Base-by-base conservation (phyloP, 2,888 invertebrate species). In the Acanthosepion lycidas region DNA sequence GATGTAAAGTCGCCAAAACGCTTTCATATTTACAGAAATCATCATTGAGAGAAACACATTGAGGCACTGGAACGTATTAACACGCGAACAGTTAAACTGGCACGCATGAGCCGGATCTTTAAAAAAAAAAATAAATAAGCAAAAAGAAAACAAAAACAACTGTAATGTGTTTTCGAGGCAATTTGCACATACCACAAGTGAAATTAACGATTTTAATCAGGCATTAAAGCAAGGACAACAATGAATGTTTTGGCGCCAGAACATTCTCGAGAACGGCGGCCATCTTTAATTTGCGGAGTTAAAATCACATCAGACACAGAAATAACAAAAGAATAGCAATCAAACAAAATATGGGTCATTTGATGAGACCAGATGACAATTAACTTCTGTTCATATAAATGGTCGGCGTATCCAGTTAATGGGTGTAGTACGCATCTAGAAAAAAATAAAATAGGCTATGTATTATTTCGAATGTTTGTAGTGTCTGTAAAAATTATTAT, bases 161-260 rank as follows among this genome's bases (percentile, higher is more conserved):
- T 33, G 78, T 78, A 28, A 78, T 78, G 5, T 78, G 78, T 78
- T 78, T n/a, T 78, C 78, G n/a, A 33, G 33, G 78, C 78, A 78
- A 78, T 78, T 78, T 78, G n/a, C 78, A n/a, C 78, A 78, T 78
- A 78, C 78, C 78, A n/a, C 12, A 78, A 33, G 12, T 15, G 78
- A n/a, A 78, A 78, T 78, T 78, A 78, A 33, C 78, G 78, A 78
- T 78, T 78, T 78, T 78, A 78, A 78, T 78, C 78, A 78, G 78
- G 12, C 78, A 78, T 78, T 78, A 15, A n/a, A n/a, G 78, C 78
- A 78, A 78, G 78, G n/a, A n/a, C n/a, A 78, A 78, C 78, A 78
- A 78, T 78, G n/a, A 78, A 78, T 78, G 78, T n/a, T 78, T 78
- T n/a, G 78, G 78, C 33, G 78, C 78, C 78, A 33, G 78, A 78